Base-by-base conservation (phyloP, 2,888 invertebrate genomes). In the Acheta domesticus region DNA sequence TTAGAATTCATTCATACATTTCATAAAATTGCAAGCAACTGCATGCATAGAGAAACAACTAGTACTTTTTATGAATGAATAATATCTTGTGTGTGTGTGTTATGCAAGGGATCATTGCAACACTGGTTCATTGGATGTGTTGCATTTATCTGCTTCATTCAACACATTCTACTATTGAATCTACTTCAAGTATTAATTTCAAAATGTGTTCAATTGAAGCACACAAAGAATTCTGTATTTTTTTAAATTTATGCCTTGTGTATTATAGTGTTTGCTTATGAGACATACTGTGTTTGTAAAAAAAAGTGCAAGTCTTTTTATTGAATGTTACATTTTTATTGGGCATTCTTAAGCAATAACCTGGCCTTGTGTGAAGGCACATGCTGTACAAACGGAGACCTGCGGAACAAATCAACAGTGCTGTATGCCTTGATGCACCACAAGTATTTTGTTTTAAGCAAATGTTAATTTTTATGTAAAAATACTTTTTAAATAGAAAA, bases 381-480 rank as follows among this genome's bases (percentile, higher is more conserved):
- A 62, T 62, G n/a, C 16, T 62, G 62, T 62, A 62, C 62, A 62
- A 62, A 62, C 14, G 8, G n/a, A 62, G n/a, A 62, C 16, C n/a
- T 62, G 62, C 14, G 62, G 14, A 62, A 62, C 62, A 62, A 62
- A 62, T 62, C n/a, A 62, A 62, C n/a, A 19, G 62, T 62, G 62
- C 62, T 62, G 62, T 62, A 62, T 19, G 62, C 62, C 62, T 62
- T 62, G 62, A 62, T 62, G n/a, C 14, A 19, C n/a, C n/a, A 62
- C 62, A 62, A 62, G 14, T 14, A n/a, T 62, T n/a, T 62, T 14
- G n/a, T 62, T 62, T 62, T n/a, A 62, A 62, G 62, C 62, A 62
- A 62, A n/a, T 62, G 62, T 62, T 62, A 62, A 62, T 19, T 62
- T 62, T 62, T 62, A 62, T 62, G 62, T 62, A 62, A 62, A 36